A percentile compares a stretch with the other conserved stretches of the same genome.
These are phyloP conservation scores for Noctuana brunneofusca DNA, from an alignment of 2,888 invertebrate species.

Conservation along the genomic window DNA sequence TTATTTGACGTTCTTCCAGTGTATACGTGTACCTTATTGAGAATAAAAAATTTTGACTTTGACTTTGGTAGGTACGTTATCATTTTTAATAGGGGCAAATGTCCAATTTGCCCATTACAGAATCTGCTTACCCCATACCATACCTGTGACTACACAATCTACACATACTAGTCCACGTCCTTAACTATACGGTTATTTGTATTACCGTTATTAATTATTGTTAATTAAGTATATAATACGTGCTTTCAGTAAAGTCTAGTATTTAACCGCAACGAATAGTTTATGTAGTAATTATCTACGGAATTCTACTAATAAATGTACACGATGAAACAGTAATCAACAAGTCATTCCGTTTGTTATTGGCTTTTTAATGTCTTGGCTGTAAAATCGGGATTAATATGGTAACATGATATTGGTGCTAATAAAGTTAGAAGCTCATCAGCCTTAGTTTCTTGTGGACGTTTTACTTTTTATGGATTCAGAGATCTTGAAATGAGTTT, in stretches of 20 bases:
- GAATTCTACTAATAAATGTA: conserved; percentile 29
- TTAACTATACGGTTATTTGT: too few relatives aligned
- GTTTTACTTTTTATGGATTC: conserved; percentile 5
- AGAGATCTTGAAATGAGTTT: conserved; percentile 6
- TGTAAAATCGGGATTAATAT: conserved; percentile 31
- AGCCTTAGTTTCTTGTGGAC: background rate
- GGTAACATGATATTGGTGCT: conserved; percentile 20
- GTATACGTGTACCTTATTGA: too few relatives aligned
- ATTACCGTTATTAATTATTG: too few relatives aligned
- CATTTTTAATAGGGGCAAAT: too few relatives aligned
- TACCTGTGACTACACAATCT: too few relatives aligned
- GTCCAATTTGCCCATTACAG: too few relatives aligned
- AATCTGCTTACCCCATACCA: too few relatives aligned
- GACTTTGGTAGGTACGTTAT: too few relatives aligned
- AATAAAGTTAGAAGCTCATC: conserved; percentile 27
- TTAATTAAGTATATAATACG: background rate
- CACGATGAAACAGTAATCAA: conserved; percentile 16
- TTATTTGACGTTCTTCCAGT: too few relatives aligned
- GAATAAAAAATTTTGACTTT: too few relatives aligned
- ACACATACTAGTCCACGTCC: too few relatives aligned
- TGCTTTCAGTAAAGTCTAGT: background rate
- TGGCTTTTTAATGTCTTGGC: conserved; percentile 25
- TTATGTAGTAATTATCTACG: conserved; percentile 25
- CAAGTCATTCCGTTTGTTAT: conserved; percentile 18
- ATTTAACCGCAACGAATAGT: conserved; percentile 3